Evolutionary conservation across 2,113 vertebrate species (phyloP).

Genomic region (Columba janthina): DNA sequence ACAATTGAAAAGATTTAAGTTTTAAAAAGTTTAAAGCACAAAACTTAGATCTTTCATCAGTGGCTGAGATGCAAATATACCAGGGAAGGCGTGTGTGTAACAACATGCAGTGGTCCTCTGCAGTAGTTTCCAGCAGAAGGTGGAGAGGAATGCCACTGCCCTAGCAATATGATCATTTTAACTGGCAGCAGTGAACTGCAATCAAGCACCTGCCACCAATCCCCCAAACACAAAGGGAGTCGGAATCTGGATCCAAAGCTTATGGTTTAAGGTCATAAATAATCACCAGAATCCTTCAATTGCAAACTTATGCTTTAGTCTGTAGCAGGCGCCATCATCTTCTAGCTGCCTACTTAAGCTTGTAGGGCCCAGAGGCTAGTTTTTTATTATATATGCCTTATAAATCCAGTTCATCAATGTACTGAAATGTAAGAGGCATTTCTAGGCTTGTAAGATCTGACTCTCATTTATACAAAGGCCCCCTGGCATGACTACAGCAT

Average conservation of each 20-base stretch:
- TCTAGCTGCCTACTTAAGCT: not conserved
- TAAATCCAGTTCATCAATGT: not conserved
- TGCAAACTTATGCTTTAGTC: not conserved
- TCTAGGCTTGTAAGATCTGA: not conserved
- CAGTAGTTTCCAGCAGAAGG: not conserved
- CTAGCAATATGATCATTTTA: not conserved
- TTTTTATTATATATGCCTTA: not conserved
- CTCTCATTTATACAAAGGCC: not conserved
- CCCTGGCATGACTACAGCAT: not conserved
- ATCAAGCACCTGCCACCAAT: not conserved
- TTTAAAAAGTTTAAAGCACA: not conserved
- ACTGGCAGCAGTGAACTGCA: not conserved
- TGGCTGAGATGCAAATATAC: not conserved
- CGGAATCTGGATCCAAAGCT: not conserved
- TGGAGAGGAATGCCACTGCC: not conserved
- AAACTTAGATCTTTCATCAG: not conserved
- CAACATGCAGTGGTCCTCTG: not conserved
- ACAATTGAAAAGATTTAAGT: not conserved
- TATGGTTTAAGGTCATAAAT: not conserved
- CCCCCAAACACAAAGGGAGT: not conserved
- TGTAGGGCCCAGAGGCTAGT: not conserved
- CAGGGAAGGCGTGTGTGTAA: not conserved
- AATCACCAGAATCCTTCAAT: not conserved
- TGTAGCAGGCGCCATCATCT: not conserved
- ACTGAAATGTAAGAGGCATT: not conserved